These are phyloP conservation scores for Melitaea athalia DNA, from an alignment of 2,888 invertebrate species.

Conservation along the genomic window DNA sequence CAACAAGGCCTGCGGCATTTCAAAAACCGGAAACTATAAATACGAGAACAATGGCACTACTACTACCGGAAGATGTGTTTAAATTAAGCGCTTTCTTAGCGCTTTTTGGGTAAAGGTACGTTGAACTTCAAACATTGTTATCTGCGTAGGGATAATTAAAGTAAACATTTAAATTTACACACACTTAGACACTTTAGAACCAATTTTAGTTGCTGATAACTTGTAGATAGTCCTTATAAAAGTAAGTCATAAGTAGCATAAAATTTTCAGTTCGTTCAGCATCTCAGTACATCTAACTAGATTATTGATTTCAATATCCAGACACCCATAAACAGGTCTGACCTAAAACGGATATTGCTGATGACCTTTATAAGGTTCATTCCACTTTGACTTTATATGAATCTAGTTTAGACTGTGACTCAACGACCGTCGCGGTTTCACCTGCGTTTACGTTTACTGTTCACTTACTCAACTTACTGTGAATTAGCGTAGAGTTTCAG, in stretches of 20 bases:
- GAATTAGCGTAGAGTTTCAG: no score
- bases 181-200: no score
- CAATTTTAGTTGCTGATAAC: no score
- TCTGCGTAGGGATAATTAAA: background rate
- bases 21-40: conserved; percentile 32
- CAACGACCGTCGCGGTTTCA: background rate
- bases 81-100: conserved; percentile 29
- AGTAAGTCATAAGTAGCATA: background rate
- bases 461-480: background rate
- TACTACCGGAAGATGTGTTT: conserved; percentile 28
- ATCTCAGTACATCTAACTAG: conserved; percentile 5
- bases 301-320: conserved; percentile 19
- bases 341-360: conserved; percentile 13
- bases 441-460: background rate
- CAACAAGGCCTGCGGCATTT: conserved; percentile 26
- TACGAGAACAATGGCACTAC: conserved; percentile 32
- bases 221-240: no score
- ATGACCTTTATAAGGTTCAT: conserved; percentile 6
- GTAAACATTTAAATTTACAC: background rate
- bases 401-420: background rate
- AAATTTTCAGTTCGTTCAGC: background rate
- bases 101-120: conserved; percentile 25
- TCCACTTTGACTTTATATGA: conserved; percentile 4
- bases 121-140: conserved; percentile 20
- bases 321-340: conserved; percentile 8